Conservation (phyloP, 2,113 vertebrate genomes). For the Leptobrachium leishanense region DNA sequence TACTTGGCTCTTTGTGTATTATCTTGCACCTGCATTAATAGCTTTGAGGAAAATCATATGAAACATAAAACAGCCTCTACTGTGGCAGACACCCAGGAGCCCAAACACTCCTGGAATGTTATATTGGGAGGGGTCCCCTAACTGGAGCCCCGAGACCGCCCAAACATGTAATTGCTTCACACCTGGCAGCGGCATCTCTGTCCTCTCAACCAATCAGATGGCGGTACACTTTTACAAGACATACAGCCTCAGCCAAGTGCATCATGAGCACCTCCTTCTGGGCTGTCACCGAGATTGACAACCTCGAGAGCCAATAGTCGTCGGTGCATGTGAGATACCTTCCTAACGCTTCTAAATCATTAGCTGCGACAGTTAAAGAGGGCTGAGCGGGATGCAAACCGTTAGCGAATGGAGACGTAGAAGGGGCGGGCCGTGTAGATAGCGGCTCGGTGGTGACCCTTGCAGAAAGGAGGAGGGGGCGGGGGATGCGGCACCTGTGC, state of each 20-base stretch:
- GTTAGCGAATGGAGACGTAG: background rate
- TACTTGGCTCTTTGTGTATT: too few relatives aligned
- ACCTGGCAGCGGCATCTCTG: too few relatives aligned
- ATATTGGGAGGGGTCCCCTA: too few relatives aligned
- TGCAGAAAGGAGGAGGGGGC: background rate
- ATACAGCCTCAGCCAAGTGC: background rate
- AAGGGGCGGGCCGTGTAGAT: background rate
- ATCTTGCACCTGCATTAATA: too few relatives aligned
- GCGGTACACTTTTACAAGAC: background rate
- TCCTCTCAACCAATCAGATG: background rate
- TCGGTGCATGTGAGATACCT: background rate
- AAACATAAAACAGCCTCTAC: too few relatives aligned
- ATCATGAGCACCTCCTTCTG: background rate
- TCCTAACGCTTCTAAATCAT: background rate
- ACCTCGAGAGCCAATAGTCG: background rate
- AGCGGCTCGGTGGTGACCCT: constrained; percentile 33
- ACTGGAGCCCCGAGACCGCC: too few relatives aligned
- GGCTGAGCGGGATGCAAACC: background rate
- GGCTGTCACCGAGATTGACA: background rate
- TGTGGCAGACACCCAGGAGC: too few relatives aligned
- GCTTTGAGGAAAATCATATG: too few relatives aligned
- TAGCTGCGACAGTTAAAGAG: background rate
- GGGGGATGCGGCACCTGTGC: constrained; percentile 35
- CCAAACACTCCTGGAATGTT: too few relatives aligned
- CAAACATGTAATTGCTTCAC: too few relatives aligned